Evolutionary conservation across 2,113 vertebrate species (phyloP).

Genomic region (Cynoglossus semilaevis): DNA sequence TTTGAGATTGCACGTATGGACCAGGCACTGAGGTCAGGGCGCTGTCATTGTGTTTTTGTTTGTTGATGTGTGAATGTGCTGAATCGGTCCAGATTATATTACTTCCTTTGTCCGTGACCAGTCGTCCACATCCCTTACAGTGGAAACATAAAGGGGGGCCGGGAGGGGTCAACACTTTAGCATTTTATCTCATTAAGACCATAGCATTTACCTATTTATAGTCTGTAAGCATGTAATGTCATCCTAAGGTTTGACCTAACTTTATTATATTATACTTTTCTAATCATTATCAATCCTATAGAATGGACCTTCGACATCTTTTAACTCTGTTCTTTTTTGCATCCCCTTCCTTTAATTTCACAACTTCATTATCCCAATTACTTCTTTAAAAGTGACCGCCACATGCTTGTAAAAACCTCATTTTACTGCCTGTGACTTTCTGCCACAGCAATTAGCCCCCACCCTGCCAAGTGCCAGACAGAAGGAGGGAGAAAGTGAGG

Average conservation of each 20-base stretch:
- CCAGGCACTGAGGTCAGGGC: conserved; percentile 38
- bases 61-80: conserved; percentile 39
- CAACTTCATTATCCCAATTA: conserved; percentile 7
- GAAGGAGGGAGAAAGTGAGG: conserved; percentile 28
- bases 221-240: too few species aligned
- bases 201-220: conserved; percentile 32
- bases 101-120: conserved; percentile 63
- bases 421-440: conserved; percentile 15
- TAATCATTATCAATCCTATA: too few species aligned
- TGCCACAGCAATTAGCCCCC: conserved; percentile 1
- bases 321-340: conserved; percentile 36
- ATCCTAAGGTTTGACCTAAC: too few species aligned
- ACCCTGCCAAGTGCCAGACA: conserved; percentile 21
- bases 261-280: too few species aligned
- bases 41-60: conserved; percentile 42
- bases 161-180: conserved; percentile 40
- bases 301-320: too few species aligned
- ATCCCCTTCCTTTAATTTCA: conserved; percentile 28
- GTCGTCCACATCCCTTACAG: conserved; percentile 47
- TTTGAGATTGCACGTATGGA: conserved; percentile 45
- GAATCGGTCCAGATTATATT: conserved; percentile 32
- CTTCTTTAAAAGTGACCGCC: conserved; percentile 9
- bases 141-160: conserved; percentile 23
- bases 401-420: conserved; percentile 36
- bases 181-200: conserved; percentile 46